A percentile compares a stretch with the other conserved stretches of the same genome.
Evolutionary conservation across 2,888 invertebrate genomes (phyloP).

Genomic region (Epiperipatus broadwayi): DNA sequence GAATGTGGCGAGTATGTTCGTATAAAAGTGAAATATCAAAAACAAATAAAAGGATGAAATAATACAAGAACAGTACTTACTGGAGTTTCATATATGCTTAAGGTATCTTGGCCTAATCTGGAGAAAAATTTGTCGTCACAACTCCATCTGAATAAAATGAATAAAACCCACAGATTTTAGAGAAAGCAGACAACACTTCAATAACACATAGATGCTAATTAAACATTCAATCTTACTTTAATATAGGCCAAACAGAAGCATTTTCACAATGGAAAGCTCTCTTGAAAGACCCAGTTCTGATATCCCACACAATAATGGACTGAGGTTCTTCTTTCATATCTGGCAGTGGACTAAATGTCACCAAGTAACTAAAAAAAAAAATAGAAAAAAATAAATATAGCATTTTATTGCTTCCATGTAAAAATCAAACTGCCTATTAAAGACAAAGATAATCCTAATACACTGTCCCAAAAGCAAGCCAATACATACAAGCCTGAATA

Average conservation of each 20-base stretch:
- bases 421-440: too few relatives aligned
- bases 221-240: slow-evolving; percentile 39
- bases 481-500: too few relatives aligned
- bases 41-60: not conserved
- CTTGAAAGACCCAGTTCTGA: slow-evolving; percentile 78
- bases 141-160: slow-evolving; percentile 46
- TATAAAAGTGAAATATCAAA: not conserved
- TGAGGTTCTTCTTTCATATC: slow-evolving; percentile 49
- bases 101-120: slow-evolving; percentile 52
- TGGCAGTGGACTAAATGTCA: slow-evolving; percentile 71
- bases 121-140: slow-evolving; percentile 89
- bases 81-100: slow-evolving; percentile 89
- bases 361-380: slow-evolving; percentile 45
- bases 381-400: too few relatives aligned
- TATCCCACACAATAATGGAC: slow-evolving; percentile 83
- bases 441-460: too few relatives aligned
- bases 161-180: slow-evolving; percentile 17
- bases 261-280: slow-evolving; percentile 70
- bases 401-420: too few relatives aligned
- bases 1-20: too few relatives aligned
- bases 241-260: slow-evolving; percentile 63
- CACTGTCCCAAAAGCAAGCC: too few relatives aligned
- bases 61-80: slow-evolving; percentile 28
- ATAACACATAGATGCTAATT: slow-evolving; percentile 12
- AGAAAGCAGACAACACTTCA: slow-evolving; percentile 19